Conservation (phyloP, 2,888 invertebrate species). For the Celastrina argiolus region DNA sequence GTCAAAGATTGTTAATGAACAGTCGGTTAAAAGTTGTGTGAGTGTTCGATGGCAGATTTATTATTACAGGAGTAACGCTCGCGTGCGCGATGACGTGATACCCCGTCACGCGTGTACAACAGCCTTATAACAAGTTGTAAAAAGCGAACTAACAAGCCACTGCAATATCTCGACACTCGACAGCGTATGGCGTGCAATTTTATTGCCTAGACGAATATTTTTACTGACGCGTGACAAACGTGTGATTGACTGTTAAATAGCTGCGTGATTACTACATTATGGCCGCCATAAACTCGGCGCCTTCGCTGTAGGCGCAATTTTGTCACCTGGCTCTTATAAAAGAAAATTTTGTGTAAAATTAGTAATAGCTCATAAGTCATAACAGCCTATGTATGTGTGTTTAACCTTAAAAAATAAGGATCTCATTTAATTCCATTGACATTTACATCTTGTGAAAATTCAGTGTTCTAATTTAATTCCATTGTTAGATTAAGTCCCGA, state of each 20-base stretch:
- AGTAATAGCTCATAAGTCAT: no score
- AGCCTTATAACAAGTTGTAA: conserved; percentile 66
- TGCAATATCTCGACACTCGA: conserved; percentile 46
- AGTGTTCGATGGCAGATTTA: conserved; percentile 41
- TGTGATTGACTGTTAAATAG: background rate
- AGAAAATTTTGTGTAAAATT: background rate
- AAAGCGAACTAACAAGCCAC: conserved; percentile 62
- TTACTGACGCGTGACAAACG: conserved; percentile 18
- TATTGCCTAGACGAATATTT: conserved; percentile 38
- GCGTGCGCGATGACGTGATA: conserved; percentile 72
- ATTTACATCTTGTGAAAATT: no score
- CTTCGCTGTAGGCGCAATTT: background rate
- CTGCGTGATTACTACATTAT: background rate
- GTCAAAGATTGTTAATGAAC: conserved; percentile 34
- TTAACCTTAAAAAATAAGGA: no score
- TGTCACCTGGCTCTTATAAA: background rate
- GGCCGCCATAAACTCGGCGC: background rate
- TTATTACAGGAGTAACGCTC: conserved; percentile 47
- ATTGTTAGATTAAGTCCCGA: no score
- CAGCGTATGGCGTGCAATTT: conserved; percentile 48
- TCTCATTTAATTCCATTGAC: no score
- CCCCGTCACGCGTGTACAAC: conserved; percentile 69
- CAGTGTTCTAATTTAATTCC: no score
- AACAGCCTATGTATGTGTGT: no score
- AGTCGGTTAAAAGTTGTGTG: conserved; percentile 35